Base-by-base conservation (phyloP, 2,797 vertebrate species). In the Otus scops region DNA sequence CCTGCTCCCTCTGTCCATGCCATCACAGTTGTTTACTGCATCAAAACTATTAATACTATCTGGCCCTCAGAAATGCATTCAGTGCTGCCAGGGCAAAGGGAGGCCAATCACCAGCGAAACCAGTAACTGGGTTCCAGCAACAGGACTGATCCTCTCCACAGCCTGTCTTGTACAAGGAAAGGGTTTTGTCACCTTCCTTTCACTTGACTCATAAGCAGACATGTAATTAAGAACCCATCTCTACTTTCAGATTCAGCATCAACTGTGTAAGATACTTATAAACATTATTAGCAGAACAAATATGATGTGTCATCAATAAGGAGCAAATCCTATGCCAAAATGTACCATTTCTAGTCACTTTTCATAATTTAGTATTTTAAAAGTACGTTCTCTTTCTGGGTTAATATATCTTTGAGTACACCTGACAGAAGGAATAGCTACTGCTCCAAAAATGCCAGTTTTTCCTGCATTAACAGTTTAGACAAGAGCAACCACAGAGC, bases 261-360 rank as follows among this genome's bases (percentile, higher is more conserved):
- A 17, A 77, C 38, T 32, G n/a, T 0, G 0, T 27, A 15, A 45
- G 45, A 34, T 21, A 50, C 51, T 92, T 26, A 19, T 3, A 26
- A 78, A 54, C 12, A 27, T 27, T 48, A 56, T 21, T 30, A 79
- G 38, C 34, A 56, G 67, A 75, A 54, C 47, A 94, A 81, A 39
- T 7, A 41, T 0, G 3, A 38, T 4, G 36, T 26, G 45, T 20
- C 51, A 67, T 21, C 34, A 75, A 13, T 14, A 28, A 61, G 38
- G 54, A 90, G 23, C 23, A 91, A 93, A 63, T 45, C n/a, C 39
- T 43, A 7, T n/a, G n/a, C 39, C 64, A 77, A 90, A 85, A 85
- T 10, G 34, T 10, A 73, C 7, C 13, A 11, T 7, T 60, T 63
- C 60, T 48, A 77, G 32, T 80, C 8, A 65, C 36, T 28, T 73